Conservation (phyloP, 1,140 invertebrate species). For the Eriocheir sinensis region DNA sequence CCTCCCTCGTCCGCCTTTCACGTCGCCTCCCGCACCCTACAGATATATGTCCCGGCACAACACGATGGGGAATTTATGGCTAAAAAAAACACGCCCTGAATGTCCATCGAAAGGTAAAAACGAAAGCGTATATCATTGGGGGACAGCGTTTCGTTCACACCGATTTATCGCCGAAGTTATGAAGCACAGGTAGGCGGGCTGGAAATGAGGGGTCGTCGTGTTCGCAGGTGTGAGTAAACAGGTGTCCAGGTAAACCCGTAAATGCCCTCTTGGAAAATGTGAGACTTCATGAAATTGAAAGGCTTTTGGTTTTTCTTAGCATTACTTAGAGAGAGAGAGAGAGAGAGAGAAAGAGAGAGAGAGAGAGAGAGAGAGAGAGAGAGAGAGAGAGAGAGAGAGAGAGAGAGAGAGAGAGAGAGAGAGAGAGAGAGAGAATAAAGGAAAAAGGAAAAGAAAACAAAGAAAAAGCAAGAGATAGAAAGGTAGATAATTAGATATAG, state of each 20-base stretch:
- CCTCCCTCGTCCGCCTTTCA: too few relatives aligned
- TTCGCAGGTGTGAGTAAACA: background rate
- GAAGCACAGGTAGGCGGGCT: background rate
- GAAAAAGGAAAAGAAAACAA: background rate
- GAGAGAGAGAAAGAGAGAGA: too few relatives aligned
- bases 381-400: too few relatives aligned
- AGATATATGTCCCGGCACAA: background rate
- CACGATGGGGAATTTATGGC: background rate
- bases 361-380: too few relatives aligned
- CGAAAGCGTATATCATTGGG: background rate
- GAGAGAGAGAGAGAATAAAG: background rate
- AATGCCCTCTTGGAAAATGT: background rate
- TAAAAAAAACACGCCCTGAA: background rate
- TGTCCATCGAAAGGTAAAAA: slow-evolving; percentile 15
- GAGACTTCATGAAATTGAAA: background rate
- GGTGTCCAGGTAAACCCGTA: background rate
- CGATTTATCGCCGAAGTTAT: slow-evolving; percentile 25
- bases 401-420: slow-evolving; percentile 6
- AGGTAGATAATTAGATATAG: too few relatives aligned
- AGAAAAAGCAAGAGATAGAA: too few relatives aligned
- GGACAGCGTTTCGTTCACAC: background rate
- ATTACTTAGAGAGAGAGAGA: too few relatives aligned
- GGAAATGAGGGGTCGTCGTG: background rate
- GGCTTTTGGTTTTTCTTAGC: too few relatives aligned
- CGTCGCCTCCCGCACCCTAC: too few relatives aligned